These are phyloP conservation scores for Phortica magna DNA, from an alignment of 2,888 invertebrate species.

Conservation along the genomic window DNA sequence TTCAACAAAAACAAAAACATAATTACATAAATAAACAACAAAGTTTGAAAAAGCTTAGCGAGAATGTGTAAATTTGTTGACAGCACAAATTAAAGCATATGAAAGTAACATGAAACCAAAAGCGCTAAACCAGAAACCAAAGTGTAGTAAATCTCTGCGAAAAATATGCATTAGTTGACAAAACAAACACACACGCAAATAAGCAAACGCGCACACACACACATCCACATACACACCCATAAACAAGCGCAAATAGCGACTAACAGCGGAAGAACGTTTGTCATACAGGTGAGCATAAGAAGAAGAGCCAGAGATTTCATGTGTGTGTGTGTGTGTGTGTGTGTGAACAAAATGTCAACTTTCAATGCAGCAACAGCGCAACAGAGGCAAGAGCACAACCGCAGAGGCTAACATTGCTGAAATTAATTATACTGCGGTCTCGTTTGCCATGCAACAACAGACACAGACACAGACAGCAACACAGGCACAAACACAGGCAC, in stretches of 20 bases:
- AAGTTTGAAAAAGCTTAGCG: not conserved
- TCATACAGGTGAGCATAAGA: not conserved
- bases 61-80: conserved; percentile 24
- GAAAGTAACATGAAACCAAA: not conserved
- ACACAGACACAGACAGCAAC: not conserved
- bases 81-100: not conserved
- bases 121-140: not conserved
- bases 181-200: not conserved
- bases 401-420: conserved; percentile 12
- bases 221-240: conserved; percentile 11
- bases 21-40: not conserved
- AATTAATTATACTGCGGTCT: conserved; percentile 29
- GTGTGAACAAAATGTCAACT: conserved; percentile 2
- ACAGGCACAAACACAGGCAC: conserved; percentile 41
- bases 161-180: not conserved
- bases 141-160: not conserved
- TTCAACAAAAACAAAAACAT: not conserved
- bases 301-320: not conserved
- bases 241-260: too few species aligned
- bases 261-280: too few species aligned
- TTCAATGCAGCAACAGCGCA: not conserved
- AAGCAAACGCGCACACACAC: not conserved
- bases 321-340: conserved; percentile 33
- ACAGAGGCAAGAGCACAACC: not conserved
- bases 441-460: conserved; percentile 9